Conservation (phyloP, 2,113 vertebrate genomes). For the Nothoprocta pentlandii region DNA sequence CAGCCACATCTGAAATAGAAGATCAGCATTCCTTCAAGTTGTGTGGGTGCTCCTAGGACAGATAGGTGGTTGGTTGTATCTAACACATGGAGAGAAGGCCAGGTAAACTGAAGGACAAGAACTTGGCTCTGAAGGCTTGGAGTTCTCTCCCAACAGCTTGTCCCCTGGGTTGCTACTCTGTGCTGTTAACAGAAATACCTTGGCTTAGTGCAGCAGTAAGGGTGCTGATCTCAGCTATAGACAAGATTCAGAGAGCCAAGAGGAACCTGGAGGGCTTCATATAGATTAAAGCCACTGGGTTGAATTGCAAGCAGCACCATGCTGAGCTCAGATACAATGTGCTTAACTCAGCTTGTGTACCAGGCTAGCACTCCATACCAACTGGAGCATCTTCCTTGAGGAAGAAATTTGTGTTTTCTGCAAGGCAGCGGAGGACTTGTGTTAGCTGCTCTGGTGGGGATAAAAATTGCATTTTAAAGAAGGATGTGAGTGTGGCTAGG, state of each 20-base stretch:
- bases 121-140: neutral
- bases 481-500: fast-evolving
- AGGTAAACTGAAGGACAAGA: neutral
- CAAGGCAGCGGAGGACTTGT: neutral
- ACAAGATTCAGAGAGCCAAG: neutral
- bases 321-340: conserved; percentile 33
- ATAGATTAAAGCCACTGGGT: conserved; percentile 43
- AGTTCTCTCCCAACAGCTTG: fast-evolving
- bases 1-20: neutral
- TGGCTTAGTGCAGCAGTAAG: neutral
- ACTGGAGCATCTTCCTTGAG: neutral
- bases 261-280: conserved; percentile 41
- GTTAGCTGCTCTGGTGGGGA: neutral
- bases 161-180: neutral
- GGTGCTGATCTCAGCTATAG: neutral
- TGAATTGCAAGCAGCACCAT: neutral
- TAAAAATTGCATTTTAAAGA: fast-evolving
- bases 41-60: neutral
- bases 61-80: neutral
- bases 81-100: neutral
- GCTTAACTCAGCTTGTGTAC: neutral
- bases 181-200: fast-evolving
- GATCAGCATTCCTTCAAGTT: neutral
- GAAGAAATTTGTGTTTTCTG: neutral
- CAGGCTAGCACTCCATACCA: neutral